A percentile compares a stretch with the other conserved stretches of the same genome.
Evolutionary conservation across 2,113 vertebrate genomes (phyloP).

Genomic region (Plotosus lineatus): DNA sequence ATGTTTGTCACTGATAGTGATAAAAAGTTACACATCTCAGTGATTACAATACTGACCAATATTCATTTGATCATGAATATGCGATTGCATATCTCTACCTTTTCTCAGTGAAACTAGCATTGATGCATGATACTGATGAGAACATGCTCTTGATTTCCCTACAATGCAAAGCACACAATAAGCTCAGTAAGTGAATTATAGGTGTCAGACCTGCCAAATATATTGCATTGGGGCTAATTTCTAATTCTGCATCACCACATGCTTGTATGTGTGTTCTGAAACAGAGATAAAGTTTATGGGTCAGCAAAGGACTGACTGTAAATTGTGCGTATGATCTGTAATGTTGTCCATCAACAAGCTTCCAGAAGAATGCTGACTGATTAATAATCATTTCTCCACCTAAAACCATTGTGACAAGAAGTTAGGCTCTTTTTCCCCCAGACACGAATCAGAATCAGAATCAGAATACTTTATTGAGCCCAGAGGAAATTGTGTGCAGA

Average conservation of each 20-base stretch:
- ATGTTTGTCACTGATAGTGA: conserved; percentile 60
- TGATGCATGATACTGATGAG: conserved; percentile 60
- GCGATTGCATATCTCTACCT: conserved; percentile 52
- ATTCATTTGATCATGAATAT: not conserved
- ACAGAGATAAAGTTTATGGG: not conserved
- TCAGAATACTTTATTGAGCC: too few species aligned
- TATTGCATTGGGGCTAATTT: not conserved
- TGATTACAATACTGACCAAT: not conserved
- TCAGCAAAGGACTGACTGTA: not conserved
- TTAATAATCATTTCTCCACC: not conserved
- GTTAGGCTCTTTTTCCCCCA: not conserved
- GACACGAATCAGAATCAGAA: too few species aligned
- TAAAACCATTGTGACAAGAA: not conserved
- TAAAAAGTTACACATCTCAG: not conserved
- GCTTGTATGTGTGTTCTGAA: not conserved
- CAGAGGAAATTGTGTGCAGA: too few species aligned
- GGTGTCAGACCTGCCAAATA: not conserved
- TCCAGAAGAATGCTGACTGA: not conserved
- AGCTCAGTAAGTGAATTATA: not conserved
- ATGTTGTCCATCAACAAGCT: not conserved
- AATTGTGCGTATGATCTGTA: not conserved
- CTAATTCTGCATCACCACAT: not conserved
- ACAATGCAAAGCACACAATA: not conserved
- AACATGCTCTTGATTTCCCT: conserved; percentile 63
- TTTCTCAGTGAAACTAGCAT: conserved; percentile 62